Conservation (phyloP, 2,888 invertebrate species). For the Trissolcus brochymenae region DNA sequence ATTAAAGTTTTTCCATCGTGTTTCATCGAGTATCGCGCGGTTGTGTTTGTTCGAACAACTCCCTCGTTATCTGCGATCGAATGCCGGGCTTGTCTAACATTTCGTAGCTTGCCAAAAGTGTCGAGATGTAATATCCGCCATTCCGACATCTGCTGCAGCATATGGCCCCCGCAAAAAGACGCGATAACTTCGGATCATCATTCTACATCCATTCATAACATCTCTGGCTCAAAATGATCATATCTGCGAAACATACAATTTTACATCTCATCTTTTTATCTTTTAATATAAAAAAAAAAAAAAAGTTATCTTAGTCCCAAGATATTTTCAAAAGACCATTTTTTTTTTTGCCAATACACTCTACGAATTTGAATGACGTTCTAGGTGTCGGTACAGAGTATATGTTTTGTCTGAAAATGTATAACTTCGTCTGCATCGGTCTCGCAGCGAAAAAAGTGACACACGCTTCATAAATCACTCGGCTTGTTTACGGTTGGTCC, state of each 20-base stretch:
- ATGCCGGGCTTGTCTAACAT: constrained; percentile 7
- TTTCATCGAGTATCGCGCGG: no score
- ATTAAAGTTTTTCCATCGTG: not conserved
- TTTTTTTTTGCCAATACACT: no score
- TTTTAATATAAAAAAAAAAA: no score
- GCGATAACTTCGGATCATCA: constrained; percentile 29
- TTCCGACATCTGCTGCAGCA: constrained; percentile 37
- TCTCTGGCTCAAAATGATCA: no score
- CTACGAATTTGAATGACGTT: constrained; percentile 50
- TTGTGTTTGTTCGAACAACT: constrained; percentile 3
- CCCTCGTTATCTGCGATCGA: constrained; percentile 10
- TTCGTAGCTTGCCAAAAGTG: constrained; percentile 25
- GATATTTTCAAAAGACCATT: no score
- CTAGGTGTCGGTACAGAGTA: constrained; percentile 49
- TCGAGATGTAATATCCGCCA: constrained; percentile 19
- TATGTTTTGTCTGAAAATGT: constrained; percentile 39
- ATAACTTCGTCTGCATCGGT: constrained; percentile 14
- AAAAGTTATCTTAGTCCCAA: no score
- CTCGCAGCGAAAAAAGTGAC: constrained; percentile 50
- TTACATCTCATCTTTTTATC: no score
- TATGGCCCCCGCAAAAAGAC: constrained; percentile 34
- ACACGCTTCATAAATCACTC: constrained; percentile 55
- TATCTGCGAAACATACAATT: no score
- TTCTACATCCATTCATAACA: constrained; percentile 16
- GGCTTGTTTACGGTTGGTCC: constrained; percentile 59